Percentiles rank a stretch among this genome's conserved stretches.
Conservation (phyloP, 2,888 invertebrate genomes). For the Leuctra nigra region DNA sequence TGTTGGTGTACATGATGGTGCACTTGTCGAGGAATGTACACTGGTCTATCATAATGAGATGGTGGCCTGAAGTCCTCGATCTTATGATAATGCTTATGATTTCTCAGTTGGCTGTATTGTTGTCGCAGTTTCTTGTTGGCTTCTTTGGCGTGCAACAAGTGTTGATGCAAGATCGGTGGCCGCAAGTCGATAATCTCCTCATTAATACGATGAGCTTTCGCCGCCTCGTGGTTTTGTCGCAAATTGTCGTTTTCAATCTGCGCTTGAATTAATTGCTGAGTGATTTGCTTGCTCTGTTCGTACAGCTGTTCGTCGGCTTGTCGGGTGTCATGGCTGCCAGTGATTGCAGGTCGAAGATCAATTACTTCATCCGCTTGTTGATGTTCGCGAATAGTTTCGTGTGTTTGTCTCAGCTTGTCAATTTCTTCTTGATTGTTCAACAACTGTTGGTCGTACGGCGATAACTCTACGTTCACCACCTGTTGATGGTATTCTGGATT, state of each 20-base stretch:
- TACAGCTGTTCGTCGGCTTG: not conserved
- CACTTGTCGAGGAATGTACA: not conserved
- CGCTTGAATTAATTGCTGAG: not conserved
- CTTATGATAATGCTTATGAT: not conserved
- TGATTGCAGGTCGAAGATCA: not conserved
- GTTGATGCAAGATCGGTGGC: not conserved
- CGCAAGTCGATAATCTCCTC: not conserved
- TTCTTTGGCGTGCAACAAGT: not conserved
- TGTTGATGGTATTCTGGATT: slow-evolving; percentile 20
- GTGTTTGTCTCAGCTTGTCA: not conserved
- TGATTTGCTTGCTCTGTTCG: not conserved
- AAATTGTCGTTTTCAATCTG: not conserved
- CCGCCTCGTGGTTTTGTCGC: not conserved
- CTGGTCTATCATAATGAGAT: no score
- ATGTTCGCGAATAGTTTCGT: not conserved
- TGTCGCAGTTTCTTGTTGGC: not conserved
- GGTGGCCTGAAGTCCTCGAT: no score
- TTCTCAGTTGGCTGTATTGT: not conserved
- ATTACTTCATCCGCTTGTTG: not conserved
- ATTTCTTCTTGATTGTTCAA: not conserved
- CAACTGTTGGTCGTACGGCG: not conserved
- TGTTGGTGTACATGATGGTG: not conserved
- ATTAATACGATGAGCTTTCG: not conserved
- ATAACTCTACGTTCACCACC: slow-evolving; percentile 20
- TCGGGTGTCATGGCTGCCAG: not conserved